Base-by-base conservation (phyloP, 1,140 invertebrate species). In the Rhizoglyphus robini region DNA sequence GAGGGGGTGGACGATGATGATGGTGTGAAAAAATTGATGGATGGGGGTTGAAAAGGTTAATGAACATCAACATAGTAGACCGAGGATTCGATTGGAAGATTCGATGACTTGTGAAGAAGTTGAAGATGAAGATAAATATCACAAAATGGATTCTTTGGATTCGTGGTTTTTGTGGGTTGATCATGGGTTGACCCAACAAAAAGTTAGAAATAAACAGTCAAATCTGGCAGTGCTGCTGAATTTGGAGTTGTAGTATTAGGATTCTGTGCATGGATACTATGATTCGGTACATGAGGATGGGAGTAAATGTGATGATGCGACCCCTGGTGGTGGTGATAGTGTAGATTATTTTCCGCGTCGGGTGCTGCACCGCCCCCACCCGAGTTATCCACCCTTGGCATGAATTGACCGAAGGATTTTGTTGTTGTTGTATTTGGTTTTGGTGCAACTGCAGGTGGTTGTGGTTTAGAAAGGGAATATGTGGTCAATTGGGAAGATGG, bases 201-300 rank as follows among this genome's bases (percentile, higher is more conserved):
- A 8, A 8, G 36, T 41, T 32, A 82, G 68, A 82, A 82, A 67
- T 82, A 82, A 13, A 82, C 80, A 4, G 81, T 81, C 20, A 81
- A 76, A 69, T 81, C 81, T 34, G 80, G 77, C 66, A 79, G 76
- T 3, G 48, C 18, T 4, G 48, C 13, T 51, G 48, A 23, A 23
- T 18, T 13, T 2, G 58, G 13, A 15, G 58, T 2, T 2, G 29
- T n/a, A 11, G 3, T 29, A 29, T 8, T 4, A 13, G 4, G 8
- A 8, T 5, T 59, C 4, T 38, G 30, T 8, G 15, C 23, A 4
- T 5, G 5, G 34, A 8, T 4, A 4, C 30, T 4, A 32, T 32
- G 3, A 15, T 60, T 30, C 15, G 13, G 15, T 18, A 23, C 8
- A 20, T 27, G 15, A 60, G 3, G 30, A 60, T 60, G 27, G 32